Evolutionary conservation across 2,888 invertebrate species (phyloP).

Genomic region (Orthonevra nobilis): DNA sequence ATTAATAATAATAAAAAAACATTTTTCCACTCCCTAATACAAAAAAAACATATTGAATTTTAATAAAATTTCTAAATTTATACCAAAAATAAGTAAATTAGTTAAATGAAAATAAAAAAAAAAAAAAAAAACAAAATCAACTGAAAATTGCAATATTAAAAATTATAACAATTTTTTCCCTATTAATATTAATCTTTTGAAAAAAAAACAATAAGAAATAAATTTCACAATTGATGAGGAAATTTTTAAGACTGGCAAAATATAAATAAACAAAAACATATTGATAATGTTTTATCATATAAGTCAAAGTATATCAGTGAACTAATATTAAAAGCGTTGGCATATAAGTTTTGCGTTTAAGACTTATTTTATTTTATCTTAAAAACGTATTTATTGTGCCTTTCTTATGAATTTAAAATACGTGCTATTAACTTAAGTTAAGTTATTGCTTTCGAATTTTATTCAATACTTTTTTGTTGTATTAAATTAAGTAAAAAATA

Average conservation of each 20-base stretch:
- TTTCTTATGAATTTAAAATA: conserved; percentile 67
- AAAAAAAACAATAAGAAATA: conserved; percentile 37
- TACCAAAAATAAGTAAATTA: conserved; percentile 33
- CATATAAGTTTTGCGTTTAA: neutral
- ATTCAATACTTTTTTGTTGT: neutral
- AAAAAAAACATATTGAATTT: no score
- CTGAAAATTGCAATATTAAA: conserved; percentile 43
- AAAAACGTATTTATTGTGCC: conserved; percentile 66
- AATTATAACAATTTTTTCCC: conserved; percentile 14
- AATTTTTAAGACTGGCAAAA: conserved; percentile 70
- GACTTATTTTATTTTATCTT: neutral
- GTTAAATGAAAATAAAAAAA: conserved; percentile 27
- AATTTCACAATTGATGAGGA: conserved; percentile 65
- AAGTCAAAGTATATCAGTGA: conserved; percentile 38
- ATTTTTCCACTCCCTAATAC: conserved; percentile 30
- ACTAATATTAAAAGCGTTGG: neutral
- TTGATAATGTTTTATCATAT: conserved; percentile 49
- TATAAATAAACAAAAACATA: conserved; percentile 38
- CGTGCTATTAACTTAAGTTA: conserved; percentile 18
- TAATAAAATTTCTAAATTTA: conserved; percentile 50
- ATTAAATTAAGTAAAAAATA: neutral
- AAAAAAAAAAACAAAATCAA: neutral
- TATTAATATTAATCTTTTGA: conserved; percentile 51
- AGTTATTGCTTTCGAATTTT: neutral
- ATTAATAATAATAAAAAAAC: conserved; percentile 24